Conservation (phyloP, 2,797 vertebrate species). For the Coregonus suidteri region DNA sequence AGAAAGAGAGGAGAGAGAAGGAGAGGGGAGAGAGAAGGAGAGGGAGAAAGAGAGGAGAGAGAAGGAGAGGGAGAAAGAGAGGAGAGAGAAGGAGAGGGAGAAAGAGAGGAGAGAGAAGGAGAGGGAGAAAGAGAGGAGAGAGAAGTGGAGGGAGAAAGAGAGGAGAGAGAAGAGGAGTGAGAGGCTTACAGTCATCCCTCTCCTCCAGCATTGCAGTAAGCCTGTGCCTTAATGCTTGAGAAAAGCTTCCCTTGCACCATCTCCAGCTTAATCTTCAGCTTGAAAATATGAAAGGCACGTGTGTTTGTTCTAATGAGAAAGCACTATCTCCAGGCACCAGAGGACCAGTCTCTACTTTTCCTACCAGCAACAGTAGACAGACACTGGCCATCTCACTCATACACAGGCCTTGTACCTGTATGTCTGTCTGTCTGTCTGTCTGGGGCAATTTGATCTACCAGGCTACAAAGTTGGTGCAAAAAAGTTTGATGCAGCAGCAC, state of each 20-base stretch:
- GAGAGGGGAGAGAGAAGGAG: neutral
- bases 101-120: constrained; percentile 13
- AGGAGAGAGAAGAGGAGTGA: constrained; percentile 24
- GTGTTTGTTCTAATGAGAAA: constrained; percentile 61
- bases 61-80: constrained; percentile 13
- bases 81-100: neutral
- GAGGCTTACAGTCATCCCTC: constrained; percentile 42
- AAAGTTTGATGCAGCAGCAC: no score
- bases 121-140: neutral
- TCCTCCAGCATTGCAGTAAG: constrained; percentile 40
- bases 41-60: constrained; percentile 10
- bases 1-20: constrained; percentile 7
- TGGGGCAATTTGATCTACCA: neutral
- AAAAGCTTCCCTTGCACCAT: constrained; percentile 55
- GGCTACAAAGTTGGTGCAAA: no score
- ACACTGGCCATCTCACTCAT: neutral
- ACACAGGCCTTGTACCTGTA: constrained; percentile 13
- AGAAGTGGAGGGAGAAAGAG: constrained; percentile 7
- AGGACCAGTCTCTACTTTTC: constrained; percentile 24
- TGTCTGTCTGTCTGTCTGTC: neutral
- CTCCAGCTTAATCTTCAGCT: constrained; percentile 61
- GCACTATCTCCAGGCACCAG: constrained; percentile 43
- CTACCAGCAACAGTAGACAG: constrained; percentile 9
- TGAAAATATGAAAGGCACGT: constrained; percentile 57
- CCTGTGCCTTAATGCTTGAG: constrained; percentile 39